A percentile compares a stretch with the other conserved stretches of the same genome.
phyloP scores from a whole-genome alignment of 2,888 invertebrate genomes.

The Tuberolachnus salignus region DNA sequence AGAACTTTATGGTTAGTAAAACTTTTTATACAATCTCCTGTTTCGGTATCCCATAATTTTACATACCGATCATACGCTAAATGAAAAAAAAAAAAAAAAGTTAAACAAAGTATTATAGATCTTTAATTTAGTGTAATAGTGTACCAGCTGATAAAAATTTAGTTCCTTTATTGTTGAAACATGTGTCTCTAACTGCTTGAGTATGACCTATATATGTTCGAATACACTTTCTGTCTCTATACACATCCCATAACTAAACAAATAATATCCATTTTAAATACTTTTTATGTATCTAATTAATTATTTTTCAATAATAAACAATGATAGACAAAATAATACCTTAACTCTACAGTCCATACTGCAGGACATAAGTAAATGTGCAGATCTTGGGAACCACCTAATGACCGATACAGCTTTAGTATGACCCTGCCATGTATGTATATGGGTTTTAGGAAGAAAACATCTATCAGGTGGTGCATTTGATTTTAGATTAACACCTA shows the following conservation, averaged over 20 bases:
- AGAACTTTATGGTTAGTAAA: constrained; percentile 97
- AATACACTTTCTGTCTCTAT: constrained; percentile 89
- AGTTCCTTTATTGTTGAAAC: constrained; percentile 92
- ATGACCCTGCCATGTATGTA: constrained; percentile 97
- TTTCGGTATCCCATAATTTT: constrained; percentile 99
- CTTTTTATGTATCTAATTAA: not conserved
- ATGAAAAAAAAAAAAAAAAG: too few relatives aligned
- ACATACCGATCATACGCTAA: constrained; percentile 92
- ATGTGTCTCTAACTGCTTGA: constrained; percentile 94
- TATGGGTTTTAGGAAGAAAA: constrained; percentile 93
- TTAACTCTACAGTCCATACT: constrained; percentile 98
- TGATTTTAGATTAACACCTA: constrained; percentile 85
- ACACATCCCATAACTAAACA: constrained; percentile 93
- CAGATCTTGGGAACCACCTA: constrained; percentile 92
- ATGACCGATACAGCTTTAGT: constrained; percentile 94
- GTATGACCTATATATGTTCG: constrained; percentile 95
- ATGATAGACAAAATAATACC: constrained; percentile 63
- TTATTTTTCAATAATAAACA: not conserved
- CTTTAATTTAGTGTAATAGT: constrained; percentile 60
- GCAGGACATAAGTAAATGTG: constrained; percentile 91
- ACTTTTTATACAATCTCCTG: constrained; percentile 81
- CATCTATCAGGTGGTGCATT: constrained; percentile 91
- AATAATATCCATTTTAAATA: constrained; percentile 45
- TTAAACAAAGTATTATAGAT: too few relatives aligned
- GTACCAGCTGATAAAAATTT: constrained; percentile 92